Base-by-base conservation (phyloP, 2,888 invertebrate species). In the Ormyrus rosae region DNA sequence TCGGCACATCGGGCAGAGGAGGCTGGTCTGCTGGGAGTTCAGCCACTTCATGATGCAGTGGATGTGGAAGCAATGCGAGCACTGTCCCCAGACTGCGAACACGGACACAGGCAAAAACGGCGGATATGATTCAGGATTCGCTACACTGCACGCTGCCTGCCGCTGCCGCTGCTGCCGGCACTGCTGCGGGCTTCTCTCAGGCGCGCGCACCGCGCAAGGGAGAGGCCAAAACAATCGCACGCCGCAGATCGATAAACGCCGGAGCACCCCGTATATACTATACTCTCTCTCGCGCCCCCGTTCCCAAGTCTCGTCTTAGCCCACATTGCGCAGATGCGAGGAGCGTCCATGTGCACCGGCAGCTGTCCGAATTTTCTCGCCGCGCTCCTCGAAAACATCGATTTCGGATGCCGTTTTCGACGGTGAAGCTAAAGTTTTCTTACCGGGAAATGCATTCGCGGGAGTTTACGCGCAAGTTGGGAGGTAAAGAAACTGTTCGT, bases 41-140 rank as follows among this genome's bases (percentile, higher is more conserved):
- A 99, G 93, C 99, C 99, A 99, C 94, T 99, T 99, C 90, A 98
- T 97, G 88, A 99, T 99, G 92, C 99, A 99, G 91, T 99, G 99
- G 92, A 99, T 98, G 91, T 99, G 99, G 92, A 99, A 99, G 92
- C 99, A 99, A 92, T 99, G 99, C 8, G 98, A 97, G 91, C 99
- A 99, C 89, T 97, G 96, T 81, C 99, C 99, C 98, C 98, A 99
- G 84, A 99, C 99, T 93, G 91, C 68, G 84, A 84, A 19, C 19
- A 48, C 13, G 50, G 34, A 13, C 71, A 34, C 5, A 53, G 50
- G 13, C 13, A 13, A 5, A n/a, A 63, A 19, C 7, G 7, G 0
- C n/a, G 7, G 34, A 60, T 4, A 19, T 60, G 34, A 19, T 11
- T 9, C 10, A 34, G 34, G 55, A 56, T 9, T 8, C 19, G 19